phyloP scores from a whole-genome alignment of 2,797 vertebrate genomes.

The Chiroxiphia lanceolata region DNA sequence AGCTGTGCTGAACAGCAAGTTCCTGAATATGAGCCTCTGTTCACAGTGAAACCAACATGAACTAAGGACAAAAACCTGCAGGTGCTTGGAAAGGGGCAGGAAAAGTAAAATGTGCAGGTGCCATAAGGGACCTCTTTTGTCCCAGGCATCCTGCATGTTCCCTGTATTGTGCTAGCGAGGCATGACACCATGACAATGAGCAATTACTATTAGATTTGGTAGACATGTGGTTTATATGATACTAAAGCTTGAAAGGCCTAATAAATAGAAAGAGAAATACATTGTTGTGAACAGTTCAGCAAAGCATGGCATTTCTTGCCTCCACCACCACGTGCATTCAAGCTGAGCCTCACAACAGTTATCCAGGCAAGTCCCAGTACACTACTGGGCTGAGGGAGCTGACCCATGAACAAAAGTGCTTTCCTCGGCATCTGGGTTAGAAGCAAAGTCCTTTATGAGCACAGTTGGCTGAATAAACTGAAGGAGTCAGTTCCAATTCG shows the following conservation, averaged over 20 bases:
- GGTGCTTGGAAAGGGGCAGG: background rate
- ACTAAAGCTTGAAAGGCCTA: background rate
- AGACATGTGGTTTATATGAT: background rate
- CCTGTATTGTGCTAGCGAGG: background rate
- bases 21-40: background rate
- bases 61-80: background rate
- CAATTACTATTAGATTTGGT: background rate
- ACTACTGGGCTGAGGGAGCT: background rate
- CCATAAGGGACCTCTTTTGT: rapidly evolving
- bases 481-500: background rate
- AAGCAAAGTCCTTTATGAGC: background rate
- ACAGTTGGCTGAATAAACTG: background rate
- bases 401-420: background rate
- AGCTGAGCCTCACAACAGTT: background rate
- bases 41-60: background rate
- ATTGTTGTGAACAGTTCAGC: background rate
- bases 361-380: background rate
- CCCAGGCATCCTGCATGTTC: background rate
- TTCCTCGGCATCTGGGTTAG: background rate
- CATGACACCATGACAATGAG: background rate
- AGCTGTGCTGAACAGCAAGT: background rate
- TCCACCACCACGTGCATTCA: background rate
- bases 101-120: background rate
- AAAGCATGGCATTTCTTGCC: background rate
- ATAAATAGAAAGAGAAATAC: rapidly evolving